A percentile compares a stretch with the other conserved stretches of the same genome.
phyloP scores from a whole-genome alignment of 1,140 invertebrate genomes.

The Samia ricini region DNA sequence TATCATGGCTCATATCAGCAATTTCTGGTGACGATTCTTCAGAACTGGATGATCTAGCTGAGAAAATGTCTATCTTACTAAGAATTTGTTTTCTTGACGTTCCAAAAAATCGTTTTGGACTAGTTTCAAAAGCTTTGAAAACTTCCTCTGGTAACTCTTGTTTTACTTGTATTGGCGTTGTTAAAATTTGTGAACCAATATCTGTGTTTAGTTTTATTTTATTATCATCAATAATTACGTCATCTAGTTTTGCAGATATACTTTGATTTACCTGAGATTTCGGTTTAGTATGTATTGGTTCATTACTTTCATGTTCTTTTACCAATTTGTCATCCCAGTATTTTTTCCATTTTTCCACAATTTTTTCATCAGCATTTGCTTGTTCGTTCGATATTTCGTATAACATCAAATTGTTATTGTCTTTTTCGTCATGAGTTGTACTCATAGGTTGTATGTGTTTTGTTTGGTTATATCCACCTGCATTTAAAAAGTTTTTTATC shows the following conservation, averaged over 20 bases:
- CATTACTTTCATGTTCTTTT: slow-evolving; percentile 32
- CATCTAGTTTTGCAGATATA: neutral
- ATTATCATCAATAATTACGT: neutral
- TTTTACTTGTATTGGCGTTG: slow-evolving; percentile 32
- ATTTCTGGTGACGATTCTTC: slow-evolving; percentile 31
- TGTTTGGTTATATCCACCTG: slow-evolving; percentile 32
- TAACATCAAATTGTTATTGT: neutral
- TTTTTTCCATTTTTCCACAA: slow-evolving; percentile 66
- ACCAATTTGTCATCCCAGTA: slow-evolving; percentile 64
- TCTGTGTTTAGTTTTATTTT: neutral
- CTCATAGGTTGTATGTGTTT: slow-evolving; percentile 17
- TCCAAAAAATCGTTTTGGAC: slow-evolving; percentile 70
- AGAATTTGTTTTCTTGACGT: slow-evolving; percentile 67
- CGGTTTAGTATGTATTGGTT: slow-evolving; percentile 15
- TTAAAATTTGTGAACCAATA: neutral
- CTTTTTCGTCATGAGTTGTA: slow-evolving; percentile 17
- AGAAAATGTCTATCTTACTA: slow-evolving; percentile 68
- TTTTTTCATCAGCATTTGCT: slow-evolving; percentile 27
- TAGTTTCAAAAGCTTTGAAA: slow-evolving; percentile 72
- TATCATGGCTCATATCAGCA: slow-evolving; percentile 41
- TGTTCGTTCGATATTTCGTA: neutral
- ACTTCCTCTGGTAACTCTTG: slow-evolving; percentile 69
- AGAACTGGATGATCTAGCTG: slow-evolving; percentile 43
- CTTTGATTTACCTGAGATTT: neutral
- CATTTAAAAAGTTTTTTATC: slow-evolving; percentile 58